Evolutionary conservation across 2,888 invertebrate genomes (phyloP), one percentile per base, ranked within the genome.

Genomic region (Crossocerus cetratus): DNA sequence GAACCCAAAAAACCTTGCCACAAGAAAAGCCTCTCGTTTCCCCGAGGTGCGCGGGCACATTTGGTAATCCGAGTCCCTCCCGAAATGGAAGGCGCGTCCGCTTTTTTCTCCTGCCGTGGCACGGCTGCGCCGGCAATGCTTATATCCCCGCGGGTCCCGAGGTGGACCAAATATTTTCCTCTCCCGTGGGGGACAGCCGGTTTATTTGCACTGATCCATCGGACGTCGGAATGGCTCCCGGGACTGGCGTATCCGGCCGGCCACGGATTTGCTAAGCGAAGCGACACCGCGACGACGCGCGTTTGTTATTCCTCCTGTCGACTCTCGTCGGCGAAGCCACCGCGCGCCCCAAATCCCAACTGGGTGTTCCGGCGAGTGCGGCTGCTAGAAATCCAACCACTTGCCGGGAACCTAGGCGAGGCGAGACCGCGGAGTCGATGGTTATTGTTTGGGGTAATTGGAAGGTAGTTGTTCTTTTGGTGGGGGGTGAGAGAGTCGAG

Each of bases 131-230:
- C 8, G 5, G 32, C 32, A 11, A 5, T 2, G 8, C 32, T n/a
- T n/a, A n/a, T n/a, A 16, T 49, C 49, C 49, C 49, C 8, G 16
- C 14, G 49, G 49, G 49, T 13, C 32, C 8, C 32, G 4, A 4
- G 32, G 8, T 59, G 81, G 59, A 71, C 73, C 76, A 77, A 80
- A 83, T 79, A 83, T 81, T 78, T 83, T 82, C 83, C 77, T 65
- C 65, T 16, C 16, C 43, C 59, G 61, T 42, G 65, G 69, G 63
- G 72, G 75, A 83, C 81, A 78, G 73, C 43, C 72, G 74, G 87
- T 87, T 87, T 87, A 86, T 87, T 87, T 86, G 85, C 84, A 84
- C 83, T 80, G 82, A 83, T 83, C 83, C 84, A 77, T 82, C 86
- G 76, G 72, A 77, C 77, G 83, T 82, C 83, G 82, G 80, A 77